Percentiles rank a stretch among this genome's conserved stretches.
These are phyloP conservation scores for Atethmia centrago DNA, from an alignment of 2,888 invertebrate genomes.

Conservation along the genomic window DNA sequence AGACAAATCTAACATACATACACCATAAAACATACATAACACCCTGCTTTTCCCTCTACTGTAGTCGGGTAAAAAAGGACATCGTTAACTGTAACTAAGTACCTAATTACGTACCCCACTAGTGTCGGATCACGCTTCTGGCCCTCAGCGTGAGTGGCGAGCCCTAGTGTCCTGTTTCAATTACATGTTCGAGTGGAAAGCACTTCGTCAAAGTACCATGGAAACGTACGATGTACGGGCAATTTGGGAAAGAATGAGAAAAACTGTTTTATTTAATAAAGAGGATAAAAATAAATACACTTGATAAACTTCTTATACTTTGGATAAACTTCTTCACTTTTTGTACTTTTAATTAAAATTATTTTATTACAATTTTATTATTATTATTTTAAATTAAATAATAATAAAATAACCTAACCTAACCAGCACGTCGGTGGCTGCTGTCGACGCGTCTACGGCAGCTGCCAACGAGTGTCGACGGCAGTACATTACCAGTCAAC, in stretches of 20 bases:
- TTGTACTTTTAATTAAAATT: no score
- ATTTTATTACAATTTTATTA: no score
- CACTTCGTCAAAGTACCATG: conserved; percentile 20
- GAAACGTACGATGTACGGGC: conserved; percentile 1
- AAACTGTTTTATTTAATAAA: no score
- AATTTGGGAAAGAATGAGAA: background rate
- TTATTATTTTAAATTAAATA: no score
- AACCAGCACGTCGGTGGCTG: no score
- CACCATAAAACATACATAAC: background rate
- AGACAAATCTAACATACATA: background rate
- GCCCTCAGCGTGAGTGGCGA: conserved; percentile 13
- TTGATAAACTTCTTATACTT: no score
- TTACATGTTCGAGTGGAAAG: conserved; percentile 40
- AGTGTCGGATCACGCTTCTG: conserved; percentile 32
- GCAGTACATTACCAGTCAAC: no score
- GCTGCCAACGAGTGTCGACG: no score
- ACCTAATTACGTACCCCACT: conserved; percentile 21
- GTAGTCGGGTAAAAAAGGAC: background rate
- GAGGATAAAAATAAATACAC: no score
- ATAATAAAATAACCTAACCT: no score
- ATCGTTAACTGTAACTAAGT: conserved; percentile 7
- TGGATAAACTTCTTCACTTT: no score
- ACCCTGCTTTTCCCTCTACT: background rate
- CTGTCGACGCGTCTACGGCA: no score
- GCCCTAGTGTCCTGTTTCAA: conserved; percentile 47